Base-by-base conservation (phyloP, 2,797 vertebrate species). In the Arremon brunneinucha region DNA sequence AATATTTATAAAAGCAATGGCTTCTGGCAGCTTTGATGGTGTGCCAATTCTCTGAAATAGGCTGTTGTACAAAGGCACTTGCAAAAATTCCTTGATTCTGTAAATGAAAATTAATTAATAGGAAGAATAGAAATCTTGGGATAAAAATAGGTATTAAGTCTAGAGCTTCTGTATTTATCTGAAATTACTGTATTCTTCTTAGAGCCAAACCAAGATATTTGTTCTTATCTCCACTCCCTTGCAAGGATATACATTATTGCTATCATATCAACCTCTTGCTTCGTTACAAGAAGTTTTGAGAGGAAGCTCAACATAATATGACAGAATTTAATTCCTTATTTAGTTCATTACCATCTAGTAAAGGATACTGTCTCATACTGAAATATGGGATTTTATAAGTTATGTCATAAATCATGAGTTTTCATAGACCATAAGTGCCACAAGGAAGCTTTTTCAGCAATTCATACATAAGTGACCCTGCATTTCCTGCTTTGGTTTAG, bases 101-200 rank as follows among this genome's bases (percentile, higher is more conserved):
- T 14, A 64, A 88, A 79, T 64, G 11, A 26, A 83, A 90, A 87
- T 56, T 94, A 96, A 94, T 95, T 95, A 95, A 95, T 52, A 83
- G 49, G 79, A 93, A 93, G 44, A 94, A 96, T 89, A 89, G 87
- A 96, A 91, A 93, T 55, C 10, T 94, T 56, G 39, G 64, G 47
- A 89, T 95, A 90, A 97, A 97, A 93, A 62, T 79, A 39, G 8
- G 27, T 72, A 43, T 30, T 85, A 80, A 41, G 27, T 76, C 41
- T 50, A 34, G 39, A 97, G 14, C 37, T 28, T 83, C 90, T 89
- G 60, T 83, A 71, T 92, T 94, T 96, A 83, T 96, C 94, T 95
- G 79, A 94, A 93, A 96, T 96, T 26, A 89, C 50, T 28, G 11
- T 28, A 19, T 88, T 84, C 84, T 88, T 94, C 8, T 60, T 43